These are phyloP conservation scores for Uropsilus gracilis DNA, from an alignment of 2,113 vertebrate species.

Conservation along the genomic window DNA sequence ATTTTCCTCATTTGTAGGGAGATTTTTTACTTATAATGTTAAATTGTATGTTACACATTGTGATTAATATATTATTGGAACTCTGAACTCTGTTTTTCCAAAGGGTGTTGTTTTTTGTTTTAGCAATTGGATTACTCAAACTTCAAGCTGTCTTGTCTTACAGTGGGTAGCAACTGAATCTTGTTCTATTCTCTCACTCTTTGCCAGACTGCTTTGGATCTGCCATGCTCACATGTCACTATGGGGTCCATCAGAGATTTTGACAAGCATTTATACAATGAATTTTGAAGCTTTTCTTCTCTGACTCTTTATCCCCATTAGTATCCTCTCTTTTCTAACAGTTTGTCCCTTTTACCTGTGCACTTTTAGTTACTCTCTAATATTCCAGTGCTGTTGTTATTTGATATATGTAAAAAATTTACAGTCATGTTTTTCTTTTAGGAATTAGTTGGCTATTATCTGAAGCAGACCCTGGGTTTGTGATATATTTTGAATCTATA, in stretches of 20 bases:
- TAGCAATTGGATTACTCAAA: not conserved
- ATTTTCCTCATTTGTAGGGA: not conserved
- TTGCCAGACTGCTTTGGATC: not conserved
- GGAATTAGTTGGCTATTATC: not conserved
- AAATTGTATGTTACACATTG: not conserved
- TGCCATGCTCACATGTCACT: not conserved
- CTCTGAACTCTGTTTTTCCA: not conserved
- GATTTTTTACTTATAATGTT: not conserved
- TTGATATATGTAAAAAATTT: not conserved
- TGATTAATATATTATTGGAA: not conserved
- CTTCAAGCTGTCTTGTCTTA: not conserved
- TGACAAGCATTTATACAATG: not conserved
- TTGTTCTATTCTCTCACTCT: not conserved
- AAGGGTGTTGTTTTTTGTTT: not conserved
- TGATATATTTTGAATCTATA: not conserved
- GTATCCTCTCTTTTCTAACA: not conserved
- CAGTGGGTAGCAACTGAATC: no score
- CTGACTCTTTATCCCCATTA: not conserved
- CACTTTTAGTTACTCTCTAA: not conserved
- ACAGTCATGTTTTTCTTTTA: not conserved
- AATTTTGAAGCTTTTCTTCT: not conserved
- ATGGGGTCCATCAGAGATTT: not conserved
- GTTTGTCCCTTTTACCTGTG: not conserved
- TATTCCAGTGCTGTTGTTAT: not conserved
- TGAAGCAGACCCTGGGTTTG: not conserved